Evolutionary conservation across 2,888 invertebrate genomes (phyloP).

Genomic region (Lochmaea capreae): DNA sequence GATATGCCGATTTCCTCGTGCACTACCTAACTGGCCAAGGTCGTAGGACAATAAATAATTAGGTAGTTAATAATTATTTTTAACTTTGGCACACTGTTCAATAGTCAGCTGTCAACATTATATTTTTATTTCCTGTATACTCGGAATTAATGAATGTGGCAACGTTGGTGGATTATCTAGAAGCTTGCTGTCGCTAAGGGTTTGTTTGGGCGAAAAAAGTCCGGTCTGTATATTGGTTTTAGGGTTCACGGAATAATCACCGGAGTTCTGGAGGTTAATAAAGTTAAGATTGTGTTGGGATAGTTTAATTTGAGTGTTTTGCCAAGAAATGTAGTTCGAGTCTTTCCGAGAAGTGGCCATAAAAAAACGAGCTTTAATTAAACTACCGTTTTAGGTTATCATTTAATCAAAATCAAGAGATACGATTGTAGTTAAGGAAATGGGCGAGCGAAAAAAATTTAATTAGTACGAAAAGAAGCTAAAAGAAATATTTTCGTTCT

Average conservation of each 20-base stretch:
- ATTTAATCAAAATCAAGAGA: conserved; percentile 25
- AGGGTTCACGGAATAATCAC: background rate
- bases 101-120: too few species aligned
- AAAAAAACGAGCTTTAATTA: conserved; percentile 13
- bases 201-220: too few species aligned
- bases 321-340: conserved; percentile 30
- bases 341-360: background rate
- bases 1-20: conserved; percentile 3
- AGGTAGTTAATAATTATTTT: too few species aligned
- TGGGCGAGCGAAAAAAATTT: conserved; percentile 15
- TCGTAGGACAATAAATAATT: background rate
- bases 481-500: conserved; percentile 9
- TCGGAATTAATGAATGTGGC: too few species aligned
- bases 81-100: too few species aligned
- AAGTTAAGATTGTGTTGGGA: conserved; percentile 49
- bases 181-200: too few species aligned
- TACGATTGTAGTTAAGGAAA: conserved; percentile 8
- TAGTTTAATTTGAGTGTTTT: conserved; percentile 51
- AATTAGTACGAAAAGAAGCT: conserved; percentile 8
- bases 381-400: conserved; percentile 12
- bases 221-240: too few species aligned
- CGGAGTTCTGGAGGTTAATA: conserved; percentile 32
- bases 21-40: background rate
- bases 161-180: too few species aligned
- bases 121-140: too few species aligned